These are phyloP conservation scores for Cirrhinus mrigala DNA, from an alignment of 2,797 vertebrate genomes.

Conservation along the genomic window DNA sequence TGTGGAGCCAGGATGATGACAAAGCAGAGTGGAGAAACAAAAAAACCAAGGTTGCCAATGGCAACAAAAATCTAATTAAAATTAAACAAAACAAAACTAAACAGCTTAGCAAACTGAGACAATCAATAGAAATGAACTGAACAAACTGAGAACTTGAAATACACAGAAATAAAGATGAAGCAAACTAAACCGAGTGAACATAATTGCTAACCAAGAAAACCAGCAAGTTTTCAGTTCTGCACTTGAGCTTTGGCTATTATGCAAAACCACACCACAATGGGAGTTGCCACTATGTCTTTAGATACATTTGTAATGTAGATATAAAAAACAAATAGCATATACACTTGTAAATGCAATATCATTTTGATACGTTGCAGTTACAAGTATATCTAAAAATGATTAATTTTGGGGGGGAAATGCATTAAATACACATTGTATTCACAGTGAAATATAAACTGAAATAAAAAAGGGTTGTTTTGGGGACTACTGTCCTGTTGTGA, in stretches of 20 bases:
- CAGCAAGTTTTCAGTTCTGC: not conserved
- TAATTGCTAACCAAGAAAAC: not conserved
- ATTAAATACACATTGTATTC: too few relatives aligned
- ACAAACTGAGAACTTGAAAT: not conserved
- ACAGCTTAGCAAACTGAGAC: not conserved
- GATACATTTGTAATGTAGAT: not conserved
- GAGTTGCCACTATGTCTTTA: not conserved
- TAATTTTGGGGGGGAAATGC: too few relatives aligned
- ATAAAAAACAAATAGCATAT: too few relatives aligned
- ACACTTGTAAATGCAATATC: too few relatives aligned
- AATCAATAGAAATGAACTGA: not conserved
- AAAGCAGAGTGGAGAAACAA: not conserved
- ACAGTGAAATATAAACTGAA: too few relatives aligned
- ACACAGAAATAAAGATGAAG: not conserved
- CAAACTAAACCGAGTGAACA: not conserved
- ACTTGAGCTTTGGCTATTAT: not conserved
- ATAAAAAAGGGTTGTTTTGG: too few relatives aligned
- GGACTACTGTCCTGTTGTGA: too few relatives aligned
- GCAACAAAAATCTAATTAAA: too few relatives aligned
- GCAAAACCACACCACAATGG: not conserved
- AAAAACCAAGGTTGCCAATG: not conserved
- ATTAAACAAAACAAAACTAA: not conserved
- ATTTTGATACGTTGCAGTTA: too few relatives aligned
- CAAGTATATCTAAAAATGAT: too few relatives aligned
- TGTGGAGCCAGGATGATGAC: rapidly evolving